These are phyloP conservation scores for Conchocele bisecta DNA, from an alignment of 2,888 invertebrate species.

Conservation along the genomic window DNA sequence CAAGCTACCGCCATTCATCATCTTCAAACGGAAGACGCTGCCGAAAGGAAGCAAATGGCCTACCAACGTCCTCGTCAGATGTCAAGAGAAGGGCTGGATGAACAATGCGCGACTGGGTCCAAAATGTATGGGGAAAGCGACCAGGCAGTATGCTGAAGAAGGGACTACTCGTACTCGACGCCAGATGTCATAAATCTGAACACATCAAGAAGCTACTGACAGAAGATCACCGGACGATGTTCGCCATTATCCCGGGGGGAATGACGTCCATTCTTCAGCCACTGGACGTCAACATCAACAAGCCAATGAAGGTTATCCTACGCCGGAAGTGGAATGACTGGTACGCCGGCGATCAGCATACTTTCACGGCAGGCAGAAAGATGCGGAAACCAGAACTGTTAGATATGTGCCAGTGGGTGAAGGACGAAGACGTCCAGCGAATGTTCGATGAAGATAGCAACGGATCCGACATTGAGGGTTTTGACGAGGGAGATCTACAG, in stretches of 20 bases:
- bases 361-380: background rate
- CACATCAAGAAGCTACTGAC: background rate
- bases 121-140: slow-evolving; percentile 23
- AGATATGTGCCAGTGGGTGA: slow-evolving; percentile 13
- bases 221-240: background rate
- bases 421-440: too few species aligned
- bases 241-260: slow-evolving; percentile 32
- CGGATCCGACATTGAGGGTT: too few species aligned
- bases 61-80: background rate
- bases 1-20: slow-evolving; percentile 31
- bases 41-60: slow-evolving; percentile 12
- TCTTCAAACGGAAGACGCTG: slow-evolving; percentile 26
- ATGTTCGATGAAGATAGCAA: too few species aligned
- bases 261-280: slow-evolving; percentile 25
- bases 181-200: slow-evolving; percentile 8
- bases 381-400: slow-evolving; percentile 8
- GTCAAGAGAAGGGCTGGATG: slow-evolving; percentile 37
- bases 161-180: slow-evolving; percentile 28
- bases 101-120: slow-evolving; percentile 35
- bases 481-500: too few species aligned
- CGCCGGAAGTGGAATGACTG: background rate
- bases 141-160: slow-evolving; percentile 8
- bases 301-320: slow-evolving; percentile 24
- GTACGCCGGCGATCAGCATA: slow-evolving; percentile 5
- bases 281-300: slow-evolving; percentile 26